Conservation (phyloP, 1,140 invertebrate genomes). For the Zaprionus gabonicus region DNA sequence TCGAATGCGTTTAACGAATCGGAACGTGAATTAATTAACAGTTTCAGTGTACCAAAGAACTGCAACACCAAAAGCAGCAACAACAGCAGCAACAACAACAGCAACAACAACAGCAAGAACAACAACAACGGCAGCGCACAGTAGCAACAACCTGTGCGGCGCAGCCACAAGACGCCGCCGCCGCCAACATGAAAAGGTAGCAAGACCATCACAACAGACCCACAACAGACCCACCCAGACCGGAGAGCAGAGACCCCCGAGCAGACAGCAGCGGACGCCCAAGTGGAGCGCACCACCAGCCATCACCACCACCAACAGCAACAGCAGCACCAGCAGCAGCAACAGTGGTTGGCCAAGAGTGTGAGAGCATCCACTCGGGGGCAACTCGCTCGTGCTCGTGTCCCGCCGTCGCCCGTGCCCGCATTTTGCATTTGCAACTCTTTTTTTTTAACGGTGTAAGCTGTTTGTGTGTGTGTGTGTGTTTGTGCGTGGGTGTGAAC, state of each 20-base stretch:
- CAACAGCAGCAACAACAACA: conserved; percentile 33
- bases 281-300: conserved; percentile 1
- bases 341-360: no score
- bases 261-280: background rate
- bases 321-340: no score
- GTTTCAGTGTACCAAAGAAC: conserved; percentile 80
- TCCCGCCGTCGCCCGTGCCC: background rate
- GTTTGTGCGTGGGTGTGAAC: background rate
- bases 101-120: conserved; percentile 25
- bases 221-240: background rate
- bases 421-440: background rate
- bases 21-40: conserved; percentile 82
- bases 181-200: conserved; percentile 80
- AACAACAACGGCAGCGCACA: conserved; percentile 31
- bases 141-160: conserved; percentile 46
- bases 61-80: conserved; percentile 42
- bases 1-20: conserved; percentile 80
- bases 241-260: background rate
- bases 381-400: no score
- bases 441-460: conserved; percentile 5
- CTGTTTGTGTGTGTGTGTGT: background rate
- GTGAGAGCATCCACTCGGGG: no score
- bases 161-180: conserved; percentile 44
- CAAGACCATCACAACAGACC: conserved; percentile 32
- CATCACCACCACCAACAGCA: no score